Base-by-base conservation (phyloP, 2,113 vertebrate genomes). In the Mus pahari region DNA sequence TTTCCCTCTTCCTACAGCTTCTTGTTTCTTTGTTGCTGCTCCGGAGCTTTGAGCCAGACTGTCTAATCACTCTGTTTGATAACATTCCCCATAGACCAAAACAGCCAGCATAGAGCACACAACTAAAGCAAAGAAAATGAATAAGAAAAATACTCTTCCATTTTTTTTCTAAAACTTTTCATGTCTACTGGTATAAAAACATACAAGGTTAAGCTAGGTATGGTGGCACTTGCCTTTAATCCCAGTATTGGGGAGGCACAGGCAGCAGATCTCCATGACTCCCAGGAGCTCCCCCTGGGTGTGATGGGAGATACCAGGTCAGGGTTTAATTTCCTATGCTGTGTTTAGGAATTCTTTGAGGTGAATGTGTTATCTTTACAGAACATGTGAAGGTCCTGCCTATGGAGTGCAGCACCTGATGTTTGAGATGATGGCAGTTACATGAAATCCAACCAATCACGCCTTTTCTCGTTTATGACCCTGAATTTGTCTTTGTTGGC, bases 301-400 rank as follows among this genome's bases (percentile, higher is more conserved):
- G 31, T 68, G 31, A 2, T 68, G 66, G 66, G 31, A 36, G 66
- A n/a, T n/a, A 33, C 9, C 64, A 92, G 70, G 4, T 96, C 39
- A 19, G n/a, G 45, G 94, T 97, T 98, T 96, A 91, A 94, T 62
- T 96, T 95, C 95, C 95, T 97, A 77, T 83, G 82, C 86, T 39
- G 1, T 36, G 45, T 89, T 97, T 97, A 97, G 97, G 97, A 97
- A 95, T 83, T 50, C 71, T 3, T 3, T 62, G 89, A 12, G n/a
- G 39, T 10, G 78, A 82, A 96, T 90, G 96, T 97, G 95, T 97
- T 94, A 96, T 92, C 94, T 98, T 98, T 90, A 94, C 42, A 94
- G 84, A 92, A 94, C 86, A 39, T 60, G 94, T 96, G 96, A 97
- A 97, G 97, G 42, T 60, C 92, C 92, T 97, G 90, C 92, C 81